Percentiles rank a stretch among this genome's conserved stretches.
Conservation (phyloP, 2,888 invertebrate genomes). For the Tricholauxania praeusta region DNA sequence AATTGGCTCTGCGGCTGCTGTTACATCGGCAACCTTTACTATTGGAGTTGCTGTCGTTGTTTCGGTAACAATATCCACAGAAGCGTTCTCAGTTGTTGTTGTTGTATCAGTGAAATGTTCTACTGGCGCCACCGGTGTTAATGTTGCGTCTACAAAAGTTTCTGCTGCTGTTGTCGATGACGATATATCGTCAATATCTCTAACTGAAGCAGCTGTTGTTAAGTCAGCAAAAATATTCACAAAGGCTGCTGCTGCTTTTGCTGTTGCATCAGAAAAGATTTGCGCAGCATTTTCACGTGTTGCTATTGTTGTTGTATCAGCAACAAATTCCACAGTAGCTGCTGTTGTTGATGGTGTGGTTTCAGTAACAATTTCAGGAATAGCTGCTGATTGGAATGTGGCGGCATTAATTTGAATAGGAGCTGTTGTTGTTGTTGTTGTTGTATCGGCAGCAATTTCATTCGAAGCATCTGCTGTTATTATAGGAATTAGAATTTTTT, state of each 20-base stretch:
- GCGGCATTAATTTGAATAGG: not conserved
- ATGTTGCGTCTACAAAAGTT: not conserved
- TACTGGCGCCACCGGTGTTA: not conserved
- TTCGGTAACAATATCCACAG: not conserved
- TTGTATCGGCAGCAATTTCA: too few species aligned
- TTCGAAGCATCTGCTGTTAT: too few species aligned
- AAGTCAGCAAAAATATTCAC: not conserved
- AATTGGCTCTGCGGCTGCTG: not conserved
- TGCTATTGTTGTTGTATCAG: conserved; percentile 13
- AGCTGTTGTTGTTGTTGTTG: not conserved
- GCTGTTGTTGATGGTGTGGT: not conserved
- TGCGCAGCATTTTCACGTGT: not conserved
- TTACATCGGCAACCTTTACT: not conserved
- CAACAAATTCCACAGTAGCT: not conserved
- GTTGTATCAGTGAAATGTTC: not conserved
- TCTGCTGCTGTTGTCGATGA: not conserved
- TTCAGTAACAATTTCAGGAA: not conserved
- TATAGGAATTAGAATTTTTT: too few species aligned
- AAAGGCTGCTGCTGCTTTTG: not conserved
- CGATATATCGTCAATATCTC: not conserved
- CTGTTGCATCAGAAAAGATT: not conserved
- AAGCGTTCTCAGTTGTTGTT: not conserved
- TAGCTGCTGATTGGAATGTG: not conserved
- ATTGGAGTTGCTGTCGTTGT: not conserved
- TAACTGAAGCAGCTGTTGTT: not conserved